Conservation (phyloP, 1,140 invertebrate species). For the Tetramorium parvispinum region DNA sequence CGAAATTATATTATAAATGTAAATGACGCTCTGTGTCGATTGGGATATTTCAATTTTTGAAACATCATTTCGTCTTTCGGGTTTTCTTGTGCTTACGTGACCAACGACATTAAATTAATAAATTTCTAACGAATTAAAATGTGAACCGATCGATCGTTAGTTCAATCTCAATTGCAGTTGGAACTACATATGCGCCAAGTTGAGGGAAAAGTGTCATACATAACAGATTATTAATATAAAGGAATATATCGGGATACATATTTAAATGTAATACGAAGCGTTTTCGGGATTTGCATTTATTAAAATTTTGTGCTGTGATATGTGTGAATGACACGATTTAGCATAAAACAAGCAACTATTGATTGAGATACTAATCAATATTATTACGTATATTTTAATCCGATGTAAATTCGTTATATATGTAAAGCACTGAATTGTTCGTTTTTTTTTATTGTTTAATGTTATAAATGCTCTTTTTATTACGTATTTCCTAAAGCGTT, state of each 20-base stretch:
- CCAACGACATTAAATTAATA: neutral
- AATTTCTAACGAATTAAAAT: conserved; percentile 13
- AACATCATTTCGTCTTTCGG: neutral
- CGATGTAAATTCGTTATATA: conserved; percentile 45
- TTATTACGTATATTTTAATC: conserved; percentile 58
- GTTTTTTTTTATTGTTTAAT: conserved; percentile 50
- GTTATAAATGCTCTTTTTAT: conserved; percentile 33
- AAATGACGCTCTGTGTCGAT: too few relatives aligned
- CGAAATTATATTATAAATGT: too few relatives aligned
- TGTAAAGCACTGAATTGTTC: conserved; percentile 58
- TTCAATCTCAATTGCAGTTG: neutral
- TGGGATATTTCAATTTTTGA: neutral
- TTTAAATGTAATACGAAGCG: conserved; percentile 66
- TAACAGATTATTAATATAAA: conserved; percentile 68
- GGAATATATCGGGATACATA: conserved; percentile 61
- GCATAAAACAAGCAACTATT: conserved; percentile 68
- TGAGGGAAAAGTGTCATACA: conserved; percentile 50
- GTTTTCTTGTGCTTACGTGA: neutral
- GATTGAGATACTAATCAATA: conserved; percentile 51
- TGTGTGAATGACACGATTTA: conserved; percentile 73
- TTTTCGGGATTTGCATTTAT: conserved; percentile 76
- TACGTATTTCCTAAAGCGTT: conserved; percentile 43
- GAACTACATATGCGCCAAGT: neutral
- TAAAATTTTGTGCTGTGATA: conserved; percentile 83
- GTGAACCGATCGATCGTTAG: conserved; percentile 20